Evolutionary conservation across 1,140 invertebrate species (phyloP), one percentile per base, ranked within the genome.

Genomic region (Oedothorax gibbosus): DNA sequence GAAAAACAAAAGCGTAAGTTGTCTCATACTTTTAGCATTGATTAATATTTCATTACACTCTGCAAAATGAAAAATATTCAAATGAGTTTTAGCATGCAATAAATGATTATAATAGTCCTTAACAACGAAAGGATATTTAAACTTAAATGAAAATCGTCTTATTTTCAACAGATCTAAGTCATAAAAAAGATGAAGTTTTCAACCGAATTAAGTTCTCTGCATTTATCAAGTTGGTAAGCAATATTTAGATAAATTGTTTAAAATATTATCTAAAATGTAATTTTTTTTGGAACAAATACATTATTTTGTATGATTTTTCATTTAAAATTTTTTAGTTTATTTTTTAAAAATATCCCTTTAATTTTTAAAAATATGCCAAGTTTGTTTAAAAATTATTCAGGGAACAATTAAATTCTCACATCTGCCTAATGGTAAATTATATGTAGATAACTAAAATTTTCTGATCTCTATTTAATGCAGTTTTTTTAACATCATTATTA

Each of bases 171-270:
- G 81, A 60, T 60, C 50, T 7, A 2, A 11, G 14, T 14, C 65
- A 84, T 11, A 78, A 79, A 15, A 78, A 64, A 62, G 90, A 91
- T 90, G 92, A 92, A 88, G 89, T 92, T 12, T 92, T 92, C 87
- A 90, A 91, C 82, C 86, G 92, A 62, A 92, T 92, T 88, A 92
- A 92, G 87, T 85, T 91, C 49, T 88, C 90, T 12, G 90, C 90
- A 64, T 90, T 92, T 88, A 89, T 92, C 21, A 91, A 91, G 80
- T 83, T 92, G 88, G 90, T 91, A 87, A 88, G 81, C 60, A n/a
- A 35, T 21, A 7, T 75, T 53, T 54, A 51, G 4, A n/a, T 62
- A 6, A 2, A 15, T 62, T 15, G 57, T 62, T 62, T 35, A 2
- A 35, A 35, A 35, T 35, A 35, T 35, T 35, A 35, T 35, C 35